Base-by-base conservation (phyloP, 2,888 invertebrate genomes). In the Palloptera scutellata region DNA sequence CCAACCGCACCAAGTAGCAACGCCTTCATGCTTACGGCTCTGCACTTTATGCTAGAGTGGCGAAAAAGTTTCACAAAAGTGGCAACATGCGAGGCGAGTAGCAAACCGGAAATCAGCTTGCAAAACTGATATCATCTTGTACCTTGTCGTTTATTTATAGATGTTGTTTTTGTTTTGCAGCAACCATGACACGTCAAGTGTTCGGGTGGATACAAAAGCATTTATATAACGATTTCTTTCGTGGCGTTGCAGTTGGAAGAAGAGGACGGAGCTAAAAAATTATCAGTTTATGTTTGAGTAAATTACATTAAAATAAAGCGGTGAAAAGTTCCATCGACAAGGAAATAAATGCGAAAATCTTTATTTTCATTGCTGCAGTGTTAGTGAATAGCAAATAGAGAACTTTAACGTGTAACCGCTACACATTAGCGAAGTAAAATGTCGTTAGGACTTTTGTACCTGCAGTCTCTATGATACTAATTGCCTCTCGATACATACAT, bases 11-110 rank as follows among this genome's bases (percentile, higher is more conserved):
- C 3, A 30, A 30, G 13, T 54, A 42, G 58, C 59, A 40, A 58
- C 67, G 64, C 67, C 67, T 67, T 20, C 55, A 13, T 54, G 64
- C 60, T 67, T 57, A 55, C 40, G 40, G 48, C 20, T 48, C 43
- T 20, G 52, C 51, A 42, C 51, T 59, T 59, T 48, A 51, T 52
- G 64, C n/a, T n/a, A 64, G 64, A 51, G 51, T 64, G 64, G 48
- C 30, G 30, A 30, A 30, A 30, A 30, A 64, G 45, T 64, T 62
- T 41, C 58, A 55, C 40, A 57, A 58, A 48, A 43, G 9, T 41
- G 15, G 54, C 41, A 30, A 19, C 54, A 62, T 53, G 54, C 61
- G 40, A 55, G 19, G 61, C n/a, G 13, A 5, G 30, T 17, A 15
- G 58, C 42, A 41, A 59, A 30, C 40, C 43, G 54, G 63, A 67